Percentiles rank a stretch among this genome's conserved stretches.
phyloP scores from a whole-genome alignment of 2,797 vertebrate genomes.

The Pipistrellus kuhlii region DNA sequence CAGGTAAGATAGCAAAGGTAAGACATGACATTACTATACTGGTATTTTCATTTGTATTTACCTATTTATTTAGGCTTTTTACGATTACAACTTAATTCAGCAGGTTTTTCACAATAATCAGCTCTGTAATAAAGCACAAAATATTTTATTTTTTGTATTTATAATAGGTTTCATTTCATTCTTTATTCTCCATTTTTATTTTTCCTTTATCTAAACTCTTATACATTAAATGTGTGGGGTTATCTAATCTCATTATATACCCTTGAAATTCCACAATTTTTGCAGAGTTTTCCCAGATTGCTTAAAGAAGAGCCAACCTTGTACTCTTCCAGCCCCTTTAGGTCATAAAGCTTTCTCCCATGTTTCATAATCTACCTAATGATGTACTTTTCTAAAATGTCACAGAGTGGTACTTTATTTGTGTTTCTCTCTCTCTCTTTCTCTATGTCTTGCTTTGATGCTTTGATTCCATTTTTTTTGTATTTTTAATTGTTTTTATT shows the following conservation, averaged over 20 bases:
- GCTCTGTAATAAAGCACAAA: constrained; percentile 10
- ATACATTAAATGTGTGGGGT: background rate
- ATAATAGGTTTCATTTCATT: background rate
- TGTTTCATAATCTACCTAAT: background rate
- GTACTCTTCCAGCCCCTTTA: background rate
- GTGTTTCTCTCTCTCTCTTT: background rate
- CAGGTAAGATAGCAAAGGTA: background rate
- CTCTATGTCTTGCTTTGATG: background rate
- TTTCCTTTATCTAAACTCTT: background rate
- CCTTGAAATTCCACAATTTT: background rate
- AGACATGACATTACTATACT: background rate
- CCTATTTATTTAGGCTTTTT: constrained; percentile 17
- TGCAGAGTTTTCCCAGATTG: background rate
- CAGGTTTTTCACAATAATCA: background rate
- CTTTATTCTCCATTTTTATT: background rate
- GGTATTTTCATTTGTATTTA: constrained; percentile 26
- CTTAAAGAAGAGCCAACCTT: background rate
- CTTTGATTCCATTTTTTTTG: background rate
- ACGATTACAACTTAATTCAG: background rate
- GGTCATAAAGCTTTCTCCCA: background rate
- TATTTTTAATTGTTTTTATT: constrained; percentile 20
- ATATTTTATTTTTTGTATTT: background rate
- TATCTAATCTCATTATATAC: background rate
- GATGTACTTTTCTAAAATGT: background rate
- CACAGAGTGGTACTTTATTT: background rate